Percentiles rank a stretch among this genome's conserved stretches.
Conservation (phyloP, 2,113 vertebrate species). For the Marcusenius ussheri region DNA sequence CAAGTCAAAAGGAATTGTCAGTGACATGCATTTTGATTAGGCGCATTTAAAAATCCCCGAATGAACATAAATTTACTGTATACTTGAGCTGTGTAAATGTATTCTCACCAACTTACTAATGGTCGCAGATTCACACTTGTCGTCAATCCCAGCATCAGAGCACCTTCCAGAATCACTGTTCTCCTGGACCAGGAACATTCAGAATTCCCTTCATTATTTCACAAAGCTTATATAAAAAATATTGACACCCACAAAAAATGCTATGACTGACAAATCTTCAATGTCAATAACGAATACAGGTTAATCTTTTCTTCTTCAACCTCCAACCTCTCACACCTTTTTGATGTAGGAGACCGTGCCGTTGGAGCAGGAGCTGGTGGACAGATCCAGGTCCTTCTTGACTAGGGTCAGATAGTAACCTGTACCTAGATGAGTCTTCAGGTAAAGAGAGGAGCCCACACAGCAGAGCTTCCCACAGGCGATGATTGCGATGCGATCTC, state of each 20-base stretch:
- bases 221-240: neutral
- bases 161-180: slow-evolving; percentile 88
- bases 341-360: slow-evolving; percentile 82
- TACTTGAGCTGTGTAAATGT: neutral
- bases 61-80: neutral
- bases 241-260: neutral
- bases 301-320: neutral
- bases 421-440: slow-evolving; percentile 92
- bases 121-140: slow-evolving; percentile 87
- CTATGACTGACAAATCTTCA: neutral
- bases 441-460: slow-evolving; percentile 86
- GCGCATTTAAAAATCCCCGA: neutral
- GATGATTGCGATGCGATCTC: slow-evolving; percentile 93
- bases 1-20: neutral
- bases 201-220: neutral
- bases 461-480: slow-evolving; percentile 94
- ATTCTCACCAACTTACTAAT: slow-evolving; percentile 67
- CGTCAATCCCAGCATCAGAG: slow-evolving; percentile 90
- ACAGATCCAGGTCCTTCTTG: slow-evolving; percentile 85
- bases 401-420: slow-evolving; percentile 94
- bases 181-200: slow-evolving; percentile 65
- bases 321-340: slow-evolving; percentile 65
- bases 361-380: slow-evolving; percentile 84
- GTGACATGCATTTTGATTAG: neutral
- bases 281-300: neutral